Conservation (phyloP, 2,797 vertebrate genomes). For the Semotilus atromaculatus region DNA sequence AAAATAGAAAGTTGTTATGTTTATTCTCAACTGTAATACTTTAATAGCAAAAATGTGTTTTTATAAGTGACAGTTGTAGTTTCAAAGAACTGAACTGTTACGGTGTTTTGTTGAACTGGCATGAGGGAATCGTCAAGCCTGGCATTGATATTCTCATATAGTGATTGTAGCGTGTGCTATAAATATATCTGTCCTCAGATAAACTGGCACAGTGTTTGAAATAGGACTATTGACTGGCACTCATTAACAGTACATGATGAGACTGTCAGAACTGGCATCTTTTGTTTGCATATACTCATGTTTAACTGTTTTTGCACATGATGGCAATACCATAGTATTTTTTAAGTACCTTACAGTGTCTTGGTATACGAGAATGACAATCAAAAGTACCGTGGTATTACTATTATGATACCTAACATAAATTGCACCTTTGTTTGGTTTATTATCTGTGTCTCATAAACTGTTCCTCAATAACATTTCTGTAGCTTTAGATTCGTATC, state of each 20-base stretch:
- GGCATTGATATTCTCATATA: neutral
- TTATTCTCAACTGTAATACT: neutral
- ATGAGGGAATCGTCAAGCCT: neutral
- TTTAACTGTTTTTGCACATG: neutral
- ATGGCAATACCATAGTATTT: neutral
- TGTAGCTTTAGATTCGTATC: neutral
- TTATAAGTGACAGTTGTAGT: neutral
- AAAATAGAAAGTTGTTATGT: neutral
- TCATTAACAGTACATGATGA: neutral
- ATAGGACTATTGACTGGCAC: neutral
- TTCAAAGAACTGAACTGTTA: neutral
- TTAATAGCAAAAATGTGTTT: neutral
- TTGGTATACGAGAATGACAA: neutral
- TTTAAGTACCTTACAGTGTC: neutral
- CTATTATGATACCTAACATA: neutral
- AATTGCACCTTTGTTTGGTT: neutral
- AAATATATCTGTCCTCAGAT: conserved; percentile 18
- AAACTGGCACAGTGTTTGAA: neutral
- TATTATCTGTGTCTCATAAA: neutral
- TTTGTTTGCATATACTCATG: neutral
- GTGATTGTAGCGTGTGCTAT: neutral
- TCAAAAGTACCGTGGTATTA: neutral
- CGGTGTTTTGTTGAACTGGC: neutral
- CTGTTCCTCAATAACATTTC: neutral
- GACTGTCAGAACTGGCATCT: neutral